Base-by-base conservation (phyloP, 2,113 vertebrate species). In the Serilophus lunatus region DNA sequence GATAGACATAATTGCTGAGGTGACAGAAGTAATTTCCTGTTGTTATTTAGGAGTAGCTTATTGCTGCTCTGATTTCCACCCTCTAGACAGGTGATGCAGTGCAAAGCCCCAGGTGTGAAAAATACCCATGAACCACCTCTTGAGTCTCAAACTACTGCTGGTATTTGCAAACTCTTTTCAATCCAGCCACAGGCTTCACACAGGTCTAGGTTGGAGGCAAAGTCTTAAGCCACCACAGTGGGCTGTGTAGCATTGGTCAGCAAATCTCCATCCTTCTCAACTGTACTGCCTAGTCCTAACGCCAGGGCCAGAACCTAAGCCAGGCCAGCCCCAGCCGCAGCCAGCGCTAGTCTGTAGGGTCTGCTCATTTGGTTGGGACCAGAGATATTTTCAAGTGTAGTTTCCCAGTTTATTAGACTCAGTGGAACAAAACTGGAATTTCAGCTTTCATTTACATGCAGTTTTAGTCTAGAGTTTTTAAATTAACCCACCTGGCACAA, bases 381-480 rank as follows among this genome's bases (percentile, higher is more conserved):
- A 86, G 91, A 93, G 68, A 45, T 51, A 16, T n/a, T 90, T 90
- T 88, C 40, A 56, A 83, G 70, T n/a, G n/a, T 74, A 79, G 78
- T 90, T 94, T 60, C 91, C 83, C 93, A 64, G 6, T 82, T 92
- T 70, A 31, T 35, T 87, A 88, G 86, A 78, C 86, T 87, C 88
- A 72, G 74, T 84, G 68, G 95, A 96, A 90, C 84, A 96, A 70
- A 97, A 97, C 96, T 97, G 96, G 96, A 98, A 97, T 94, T 78
- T 86, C 75, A 95, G 85, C 92, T 95, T 94, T 97, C 91, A 93
- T 92, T 97, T 88, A 64, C 95, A 64, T 91, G 74, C 95, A 71
- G 79, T 96, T 94, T 85, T 96, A 96, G 92, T 96, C 97, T 97
- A 92, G 94, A 78, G 13, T 95, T 97, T 94, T 96, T 77, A 90